These are phyloP conservation scores for Heterocephalus glaber DNA, from an alignment of 2,113 vertebrate species.

Conservation along the genomic window DNA sequence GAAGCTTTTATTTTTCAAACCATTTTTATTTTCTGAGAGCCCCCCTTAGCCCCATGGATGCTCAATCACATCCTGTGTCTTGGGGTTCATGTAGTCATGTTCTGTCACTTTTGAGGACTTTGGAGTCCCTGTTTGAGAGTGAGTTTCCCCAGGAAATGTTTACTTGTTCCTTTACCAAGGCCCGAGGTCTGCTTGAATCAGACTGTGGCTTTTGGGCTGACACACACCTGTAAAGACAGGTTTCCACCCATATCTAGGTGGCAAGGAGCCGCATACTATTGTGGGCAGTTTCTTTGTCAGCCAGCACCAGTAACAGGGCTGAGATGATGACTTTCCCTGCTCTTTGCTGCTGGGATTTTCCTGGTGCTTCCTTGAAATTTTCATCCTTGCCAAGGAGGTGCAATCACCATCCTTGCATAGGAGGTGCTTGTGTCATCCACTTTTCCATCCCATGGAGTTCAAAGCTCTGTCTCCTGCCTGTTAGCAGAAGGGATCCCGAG, in stretches of 20 bases:
- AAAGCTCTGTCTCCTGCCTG: not conserved
- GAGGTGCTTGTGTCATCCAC: not conserved
- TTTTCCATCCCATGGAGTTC: not conserved
- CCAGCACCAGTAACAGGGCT: not conserved
- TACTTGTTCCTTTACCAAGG: not conserved
- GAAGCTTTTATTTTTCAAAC: not conserved
- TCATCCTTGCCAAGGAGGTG: not conserved
- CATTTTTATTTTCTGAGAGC: not conserved
- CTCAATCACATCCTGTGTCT: not conserved
- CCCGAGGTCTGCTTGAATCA: too few species aligned
- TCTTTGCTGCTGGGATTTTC: not conserved
- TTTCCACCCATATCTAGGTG: not conserved
- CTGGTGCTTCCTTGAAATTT: not conserved
- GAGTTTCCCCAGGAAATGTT: not conserved
- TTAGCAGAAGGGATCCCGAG: not conserved
- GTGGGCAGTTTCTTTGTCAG: not conserved
- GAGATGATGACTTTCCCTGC: not conserved
- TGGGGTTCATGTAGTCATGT: not conserved
- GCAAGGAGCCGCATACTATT: not conserved
- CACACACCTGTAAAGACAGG: not conserved
- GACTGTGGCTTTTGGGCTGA: not conserved
- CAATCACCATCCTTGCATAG: not conserved
- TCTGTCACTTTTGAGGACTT: not conserved
- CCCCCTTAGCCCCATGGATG: not conserved
- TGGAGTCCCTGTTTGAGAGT: not conserved